Conservation (phyloP, 2,888 invertebrate species). For the Isotomurus palustris region DNA sequence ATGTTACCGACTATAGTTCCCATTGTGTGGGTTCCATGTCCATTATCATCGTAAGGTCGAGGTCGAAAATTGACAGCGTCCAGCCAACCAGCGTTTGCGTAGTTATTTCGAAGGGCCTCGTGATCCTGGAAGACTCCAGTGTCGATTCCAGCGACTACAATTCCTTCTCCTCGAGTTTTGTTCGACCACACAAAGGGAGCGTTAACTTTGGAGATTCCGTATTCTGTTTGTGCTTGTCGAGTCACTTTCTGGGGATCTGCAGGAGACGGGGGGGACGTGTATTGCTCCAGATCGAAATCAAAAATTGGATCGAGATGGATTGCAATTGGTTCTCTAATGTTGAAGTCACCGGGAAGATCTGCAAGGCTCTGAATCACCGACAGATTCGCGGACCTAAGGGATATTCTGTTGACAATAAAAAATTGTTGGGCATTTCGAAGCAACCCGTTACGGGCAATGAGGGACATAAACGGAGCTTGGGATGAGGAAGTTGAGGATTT, state of each 20-base stretch:
- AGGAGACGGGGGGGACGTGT: too few relatives aligned
- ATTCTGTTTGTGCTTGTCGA: not conserved
- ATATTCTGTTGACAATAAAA: not conserved
- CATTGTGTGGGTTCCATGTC: not conserved
- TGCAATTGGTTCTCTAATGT: too few relatives aligned
- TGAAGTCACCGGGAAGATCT: too few relatives aligned
- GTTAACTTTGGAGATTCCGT: not conserved
- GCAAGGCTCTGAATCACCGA: too few relatives aligned
- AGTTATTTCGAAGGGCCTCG: not conserved
- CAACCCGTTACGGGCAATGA: not conserved
- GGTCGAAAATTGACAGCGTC: not conserved
- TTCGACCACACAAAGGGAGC: not conserved
- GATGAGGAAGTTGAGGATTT: not conserved
- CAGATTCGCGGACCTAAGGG: not conserved
- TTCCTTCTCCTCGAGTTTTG: not conserved
- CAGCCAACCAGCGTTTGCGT: not conserved
- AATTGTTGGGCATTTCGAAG: not conserved
- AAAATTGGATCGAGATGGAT: too few relatives aligned
- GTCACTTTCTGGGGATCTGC: too few relatives aligned
- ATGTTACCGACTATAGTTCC: not conserved
- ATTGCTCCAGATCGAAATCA: too few relatives aligned
- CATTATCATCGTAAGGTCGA: not conserved
- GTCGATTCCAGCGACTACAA: not conserved
- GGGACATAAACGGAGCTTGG: slow-evolving; percentile 4
- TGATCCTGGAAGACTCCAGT: not conserved